Base-by-base conservation (phyloP, 2,888 invertebrate species). In the Acronicta psi region DNA sequence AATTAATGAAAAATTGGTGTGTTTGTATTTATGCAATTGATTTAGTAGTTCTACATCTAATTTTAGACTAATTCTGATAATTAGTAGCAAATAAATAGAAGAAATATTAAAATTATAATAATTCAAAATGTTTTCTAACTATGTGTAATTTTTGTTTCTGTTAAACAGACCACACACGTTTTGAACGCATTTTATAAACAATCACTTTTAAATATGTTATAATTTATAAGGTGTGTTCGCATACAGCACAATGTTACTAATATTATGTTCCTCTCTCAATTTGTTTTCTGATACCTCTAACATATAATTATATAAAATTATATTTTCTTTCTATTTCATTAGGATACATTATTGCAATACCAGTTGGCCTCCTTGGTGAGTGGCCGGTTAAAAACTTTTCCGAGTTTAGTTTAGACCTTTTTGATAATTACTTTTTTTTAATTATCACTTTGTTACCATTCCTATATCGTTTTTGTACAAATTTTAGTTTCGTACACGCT, bases 281-380 rank as follows among this genome's bases (percentile, higher is more conserved):
- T 68, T 69, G 63, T 73, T 75, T 69, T 61, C 38, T 55, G 63
- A 66, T 59, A 62, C 47, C 60, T 47, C 57, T 51, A 50, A 73
- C 49, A 65, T 70, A 73, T 75, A n/a, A n/a, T n/a, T n/a, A 79
- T 77, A 71, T 84, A 82, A 87, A 31, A 82, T 80, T 73, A 60
- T 49, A 61, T 67, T 65, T 81, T 85, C 84, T 91, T 91, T 93
- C 85, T 89, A 88, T 91, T 90, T 85, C 77, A 89, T 88, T 91
- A 93, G 94, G 94, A 93, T 88, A 88, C 92, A 75, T 94, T 86
- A 92, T 92, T 92, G 89, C 92, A 92, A 92, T 90, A 90, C 91
- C 93, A 93, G 93, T 86, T 92, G 90, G 91, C 93, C 92, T 90
- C 92, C 66, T 85, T 93, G 93, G 94, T 94, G 93, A 94, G 94